Percentiles rank a stretch among this genome's conserved stretches.
Conservation (phyloP, 1,140 invertebrate genomes). For the Nephila pilipes region DNA sequence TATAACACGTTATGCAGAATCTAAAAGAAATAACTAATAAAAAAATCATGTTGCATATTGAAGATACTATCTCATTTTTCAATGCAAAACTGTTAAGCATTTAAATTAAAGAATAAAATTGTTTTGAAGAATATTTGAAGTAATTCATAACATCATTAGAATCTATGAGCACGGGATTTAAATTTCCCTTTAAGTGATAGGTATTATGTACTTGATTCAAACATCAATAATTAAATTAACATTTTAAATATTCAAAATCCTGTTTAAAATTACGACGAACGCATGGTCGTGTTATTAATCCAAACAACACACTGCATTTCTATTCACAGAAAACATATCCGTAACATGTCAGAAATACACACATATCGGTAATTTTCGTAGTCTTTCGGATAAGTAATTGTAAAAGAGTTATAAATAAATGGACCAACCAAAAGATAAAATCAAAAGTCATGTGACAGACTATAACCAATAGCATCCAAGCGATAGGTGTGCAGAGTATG, state of each 20-base stretch:
- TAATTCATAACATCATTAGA: no score
- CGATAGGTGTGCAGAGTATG: constrained; percentile 51
- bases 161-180: no score
- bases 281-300: background rate
- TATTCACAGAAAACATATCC: background rate
- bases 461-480: constrained; percentile 37
- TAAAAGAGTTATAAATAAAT: constrained; percentile 66
- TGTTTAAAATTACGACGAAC: no score
- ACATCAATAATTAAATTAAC: background rate
- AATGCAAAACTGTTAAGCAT: no score
- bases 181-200: no score
- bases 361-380: constrained; percentile 57
- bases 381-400: constrained; percentile 57
- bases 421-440: constrained; percentile 56
- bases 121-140: no score
- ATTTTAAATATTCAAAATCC: background rate
- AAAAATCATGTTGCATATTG: no score
- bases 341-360: background rate
- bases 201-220: no score
- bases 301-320: background rate
- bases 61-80: no score
- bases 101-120: no score
- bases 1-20: no score
- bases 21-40: no score
- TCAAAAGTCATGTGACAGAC: constrained; percentile 41